Percentiles rank a stretch among this genome's conserved stretches.
These are phyloP conservation scores for Eurois occulta DNA, from an alignment of 2,888 invertebrate genomes.

Conservation along the genomic window DNA sequence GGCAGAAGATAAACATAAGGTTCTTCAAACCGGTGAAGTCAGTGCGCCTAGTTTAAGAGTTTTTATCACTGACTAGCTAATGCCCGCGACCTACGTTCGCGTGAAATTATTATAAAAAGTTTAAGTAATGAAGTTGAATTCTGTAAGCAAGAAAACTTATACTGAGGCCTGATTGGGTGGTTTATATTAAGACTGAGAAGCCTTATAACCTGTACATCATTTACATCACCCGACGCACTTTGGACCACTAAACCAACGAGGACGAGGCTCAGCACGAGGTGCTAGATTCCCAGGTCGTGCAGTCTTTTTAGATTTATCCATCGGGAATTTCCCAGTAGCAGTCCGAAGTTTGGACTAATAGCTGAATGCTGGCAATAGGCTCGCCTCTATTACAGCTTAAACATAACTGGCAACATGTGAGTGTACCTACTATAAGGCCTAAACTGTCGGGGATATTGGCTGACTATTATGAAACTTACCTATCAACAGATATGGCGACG, in stretches of 20 bases:
- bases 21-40: not conserved
- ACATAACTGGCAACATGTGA: not conserved
- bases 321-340: not conserved
- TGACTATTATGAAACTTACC: constrained; percentile 90
- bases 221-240: not conserved
- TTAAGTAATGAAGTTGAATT: no score
- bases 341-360: not conserved
- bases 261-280: not conserved
- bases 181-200: not conserved
- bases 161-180: not conserved
- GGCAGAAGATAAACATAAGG: not conserved
- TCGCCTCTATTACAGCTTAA: no score
- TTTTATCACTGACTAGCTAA: no score
- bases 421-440: not conserved
- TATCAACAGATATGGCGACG: constrained; percentile 99
- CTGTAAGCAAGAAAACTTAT: no score
- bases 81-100: no score
- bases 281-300: not conserved
- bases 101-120: no score
- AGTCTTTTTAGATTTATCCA: not conserved
- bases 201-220: not conserved
- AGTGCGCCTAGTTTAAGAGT: not conserved
- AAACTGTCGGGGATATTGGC: not conserved
- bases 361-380: not conserved
- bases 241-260: not conserved